Conservation (phyloP, 92 coral and sea anemone species). For the Porites lobata region DNA sequence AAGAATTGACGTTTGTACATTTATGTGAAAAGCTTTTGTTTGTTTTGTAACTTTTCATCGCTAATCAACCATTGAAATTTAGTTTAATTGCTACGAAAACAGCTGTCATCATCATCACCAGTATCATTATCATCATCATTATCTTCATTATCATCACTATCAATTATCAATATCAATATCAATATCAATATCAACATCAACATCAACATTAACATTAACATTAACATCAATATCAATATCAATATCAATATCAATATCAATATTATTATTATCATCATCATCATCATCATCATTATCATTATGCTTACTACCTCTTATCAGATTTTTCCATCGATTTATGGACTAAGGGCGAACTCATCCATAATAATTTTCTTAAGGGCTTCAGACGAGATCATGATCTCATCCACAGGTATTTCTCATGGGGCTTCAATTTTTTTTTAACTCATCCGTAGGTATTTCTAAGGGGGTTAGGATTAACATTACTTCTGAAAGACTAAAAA, state of each 20-base stretch:
- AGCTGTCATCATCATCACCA: neutral
- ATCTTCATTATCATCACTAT: conserved; percentile 23
- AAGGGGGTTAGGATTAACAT: too few species aligned
- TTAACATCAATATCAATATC: conserved; percentile 5
- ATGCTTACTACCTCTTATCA: too few species aligned
- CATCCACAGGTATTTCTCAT: too few species aligned
- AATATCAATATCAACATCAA: neutral
- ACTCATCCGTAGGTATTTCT: too few species aligned
- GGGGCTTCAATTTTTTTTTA: too few species aligned
- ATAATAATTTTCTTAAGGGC: neutral
- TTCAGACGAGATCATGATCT: neutral
- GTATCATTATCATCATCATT: neutral
- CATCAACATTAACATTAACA: neutral
- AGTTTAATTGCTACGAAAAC: neutral
- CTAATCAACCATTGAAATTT: too few species aligned
- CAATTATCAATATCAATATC: conserved; percentile 13
- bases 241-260: neutral
- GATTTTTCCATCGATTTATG: too few species aligned
- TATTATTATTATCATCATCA: neutral
- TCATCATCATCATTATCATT: neutral
- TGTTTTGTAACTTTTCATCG: too few species aligned
- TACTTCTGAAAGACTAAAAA: too few species aligned
- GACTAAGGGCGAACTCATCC: neutral
- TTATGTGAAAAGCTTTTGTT: too few species aligned
- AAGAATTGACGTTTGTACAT: neutral